phyloP scores from a whole-genome alignment of 2,888 invertebrate genomes.

The Melolontha melolontha region DNA sequence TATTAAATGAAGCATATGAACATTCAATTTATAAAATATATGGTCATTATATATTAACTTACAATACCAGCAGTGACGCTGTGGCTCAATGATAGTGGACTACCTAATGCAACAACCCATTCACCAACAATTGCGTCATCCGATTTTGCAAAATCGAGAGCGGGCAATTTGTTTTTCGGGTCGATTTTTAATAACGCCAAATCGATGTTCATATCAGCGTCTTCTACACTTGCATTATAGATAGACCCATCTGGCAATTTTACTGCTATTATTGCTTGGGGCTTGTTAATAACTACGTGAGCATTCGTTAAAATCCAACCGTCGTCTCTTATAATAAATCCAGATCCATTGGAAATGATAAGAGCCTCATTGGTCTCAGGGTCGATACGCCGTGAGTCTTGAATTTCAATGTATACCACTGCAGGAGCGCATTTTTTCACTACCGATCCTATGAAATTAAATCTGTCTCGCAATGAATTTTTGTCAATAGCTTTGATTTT shows the following conservation, averaged over 20 bases:
- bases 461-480: constrained; percentile 66
- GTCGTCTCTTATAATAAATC: constrained; percentile 88
- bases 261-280: constrained; percentile 77
- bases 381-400: constrained; percentile 77
- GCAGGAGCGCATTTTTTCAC: constrained; percentile 85
- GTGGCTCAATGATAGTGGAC: constrained; percentile 88
- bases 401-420: constrained; percentile 92
- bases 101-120: constrained; percentile 96
- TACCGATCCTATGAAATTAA: constrained; percentile 91
- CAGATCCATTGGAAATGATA: constrained; percentile 88
- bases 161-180: constrained; percentile 74
- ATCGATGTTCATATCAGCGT: constrained; percentile 87
- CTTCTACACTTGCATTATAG: constrained; percentile 78
- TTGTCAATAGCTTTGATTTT: constrained; percentile 12
- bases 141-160: constrained; percentile 83
- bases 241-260: constrained; percentile 68
- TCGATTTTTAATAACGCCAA: constrained; percentile 87
- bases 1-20: no score
- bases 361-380: constrained; percentile 75
- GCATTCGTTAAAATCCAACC: constrained; percentile 95
- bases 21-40: no score
- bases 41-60: constrained; percentile 63
- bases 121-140: constrained; percentile 85
- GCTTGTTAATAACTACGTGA: constrained; percentile 89
- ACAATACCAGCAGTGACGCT: constrained; percentile 94